A percentile compares a stretch with the other conserved stretches of the same genome.
Evolutionary conservation across 2,113 vertebrate genomes (phyloP).

Genomic region (Seriola quinqueradiata): DNA sequence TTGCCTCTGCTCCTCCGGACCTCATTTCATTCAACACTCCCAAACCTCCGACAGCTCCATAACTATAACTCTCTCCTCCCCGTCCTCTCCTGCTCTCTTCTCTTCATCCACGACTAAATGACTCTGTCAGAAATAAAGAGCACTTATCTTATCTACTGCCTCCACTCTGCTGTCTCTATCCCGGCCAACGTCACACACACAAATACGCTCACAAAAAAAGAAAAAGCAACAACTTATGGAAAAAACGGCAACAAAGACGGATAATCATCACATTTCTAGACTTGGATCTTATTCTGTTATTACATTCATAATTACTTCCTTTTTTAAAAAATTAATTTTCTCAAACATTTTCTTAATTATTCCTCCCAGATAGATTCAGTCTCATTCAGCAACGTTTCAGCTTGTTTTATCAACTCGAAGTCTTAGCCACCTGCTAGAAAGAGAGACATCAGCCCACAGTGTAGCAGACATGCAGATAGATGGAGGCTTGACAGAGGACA

Average conservation of each 20-base stretch:
- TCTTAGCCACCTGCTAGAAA: slow-evolving; percentile 38
- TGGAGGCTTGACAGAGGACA: slow-evolving; percentile 71
- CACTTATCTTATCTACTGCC: slow-evolving; percentile 84
- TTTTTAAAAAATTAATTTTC: not conserved
- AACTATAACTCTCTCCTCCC: slow-evolving; percentile 80
- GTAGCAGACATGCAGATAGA: slow-evolving; percentile 58
- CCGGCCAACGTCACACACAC: slow-evolving; percentile 49
- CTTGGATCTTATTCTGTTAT: not conserved
- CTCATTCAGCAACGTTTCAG: slow-evolving; percentile 32
- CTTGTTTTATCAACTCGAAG: slow-evolving; percentile 19
- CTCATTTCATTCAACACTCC: slow-evolving; percentile 80
- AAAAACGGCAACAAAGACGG: not conserved
- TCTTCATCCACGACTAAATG: slow-evolving; percentile 81
- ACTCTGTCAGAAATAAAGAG: slow-evolving; percentile 85
- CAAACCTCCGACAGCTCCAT: slow-evolving; percentile 78
- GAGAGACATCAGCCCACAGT: slow-evolving; percentile 40
- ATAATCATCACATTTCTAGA: slow-evolving; percentile 1
- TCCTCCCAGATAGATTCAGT: slow-evolving; percentile 9
- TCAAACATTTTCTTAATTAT: slow-evolving; percentile 3
- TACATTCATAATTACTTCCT: not conserved
- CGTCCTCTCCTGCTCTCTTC: slow-evolving; percentile 75
- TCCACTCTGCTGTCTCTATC: slow-evolving; percentile 72
- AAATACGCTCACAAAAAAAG: slow-evolving; percentile 33
- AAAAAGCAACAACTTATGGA: not conserved
- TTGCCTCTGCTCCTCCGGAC: slow-evolving; percentile 64